phyloP scores from a whole-genome alignment of 2,888 invertebrate species.

The Eupeodes latifasciatus region DNA sequence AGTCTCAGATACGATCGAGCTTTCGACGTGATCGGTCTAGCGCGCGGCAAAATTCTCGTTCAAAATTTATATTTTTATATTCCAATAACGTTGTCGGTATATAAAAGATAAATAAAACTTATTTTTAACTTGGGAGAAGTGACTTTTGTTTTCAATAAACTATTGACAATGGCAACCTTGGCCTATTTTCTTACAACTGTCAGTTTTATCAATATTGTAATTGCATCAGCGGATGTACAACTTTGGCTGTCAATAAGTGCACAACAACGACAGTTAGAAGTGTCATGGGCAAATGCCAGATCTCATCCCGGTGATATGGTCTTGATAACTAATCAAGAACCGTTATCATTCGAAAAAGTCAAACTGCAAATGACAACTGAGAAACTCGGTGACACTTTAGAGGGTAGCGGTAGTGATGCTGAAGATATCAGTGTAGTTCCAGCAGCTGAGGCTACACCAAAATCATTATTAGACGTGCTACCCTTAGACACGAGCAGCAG shows the following conservation, averaged over 20 bases:
- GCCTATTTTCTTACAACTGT: constrained; percentile 39
- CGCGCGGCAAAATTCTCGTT: constrained; percentile 11
- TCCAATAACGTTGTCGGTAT: constrained; percentile 41
- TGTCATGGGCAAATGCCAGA: constrained; percentile 83
- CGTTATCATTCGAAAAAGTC: constrained; percentile 80
- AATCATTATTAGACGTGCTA: constrained; percentile 59
- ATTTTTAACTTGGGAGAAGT: background rate
- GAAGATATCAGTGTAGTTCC: constrained; percentile 76
- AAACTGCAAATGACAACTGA: constrained; percentile 78
- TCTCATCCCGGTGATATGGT: constrained; percentile 80
- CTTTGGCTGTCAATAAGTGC: constrained; percentile 83
- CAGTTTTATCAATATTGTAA: background rate
- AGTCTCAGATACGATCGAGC: constrained; percentile 67
- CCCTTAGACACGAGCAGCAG: constrained; percentile 32
- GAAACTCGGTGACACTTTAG: constrained; percentile 75
- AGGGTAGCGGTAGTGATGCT: constrained; percentile 76
- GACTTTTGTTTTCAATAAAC: background rate
- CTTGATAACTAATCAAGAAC: constrained; percentile 81
- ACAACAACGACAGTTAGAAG: constrained; percentile 81
- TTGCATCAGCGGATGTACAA: constrained; percentile 66
- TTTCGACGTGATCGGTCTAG: constrained; percentile 58
- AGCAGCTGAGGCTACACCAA: constrained; percentile 72
- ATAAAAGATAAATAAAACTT: constrained; percentile 37
- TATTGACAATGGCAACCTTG: constrained; percentile 49
- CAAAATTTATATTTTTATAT: background rate